phyloP scores from a whole-genome alignment of 2,797 vertebrate species.

The Pangasius macronema region DNA sequence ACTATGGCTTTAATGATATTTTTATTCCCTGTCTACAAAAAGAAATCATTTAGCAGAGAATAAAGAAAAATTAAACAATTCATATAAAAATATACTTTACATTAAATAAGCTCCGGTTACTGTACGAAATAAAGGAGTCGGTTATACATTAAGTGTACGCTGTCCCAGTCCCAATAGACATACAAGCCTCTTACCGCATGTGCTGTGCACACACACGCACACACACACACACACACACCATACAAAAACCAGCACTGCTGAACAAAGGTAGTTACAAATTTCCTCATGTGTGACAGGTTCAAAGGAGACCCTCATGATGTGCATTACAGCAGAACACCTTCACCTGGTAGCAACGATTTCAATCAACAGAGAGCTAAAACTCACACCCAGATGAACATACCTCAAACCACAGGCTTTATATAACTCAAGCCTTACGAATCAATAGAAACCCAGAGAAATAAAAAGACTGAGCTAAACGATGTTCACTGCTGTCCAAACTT shows the following conservation, averaged over 20 bases:
- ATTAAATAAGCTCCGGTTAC: neutral
- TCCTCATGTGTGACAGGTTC: conserved; percentile 61
- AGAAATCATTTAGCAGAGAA: neutral
- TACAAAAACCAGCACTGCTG: conserved; percentile 30
- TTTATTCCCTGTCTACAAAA: neutral
- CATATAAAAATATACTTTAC: neutral
- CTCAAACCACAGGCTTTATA: neutral
- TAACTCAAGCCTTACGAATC: neutral
- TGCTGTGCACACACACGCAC: neutral
- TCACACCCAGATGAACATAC: neutral
- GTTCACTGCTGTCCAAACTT: neutral
- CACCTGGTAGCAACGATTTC: conserved; percentile 65
- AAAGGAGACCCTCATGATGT: conserved; percentile 65
- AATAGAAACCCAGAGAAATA: neutral
- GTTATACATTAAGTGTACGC: neutral
- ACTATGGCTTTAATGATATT: neutral
- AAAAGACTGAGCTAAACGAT: neutral
- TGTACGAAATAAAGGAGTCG: neutral
- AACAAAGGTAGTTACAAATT: conserved; percentile 32
- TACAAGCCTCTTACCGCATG: neutral
- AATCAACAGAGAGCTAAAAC: conserved; percentile 52
- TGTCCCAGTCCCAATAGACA: neutral
- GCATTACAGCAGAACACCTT: conserved; percentile 69
- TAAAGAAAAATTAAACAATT: neutral
- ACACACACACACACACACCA: conserved; percentile 15